phyloP scores from a whole-genome alignment of 1,140 invertebrate genomes.

The Vanessa tameamea region DNA sequence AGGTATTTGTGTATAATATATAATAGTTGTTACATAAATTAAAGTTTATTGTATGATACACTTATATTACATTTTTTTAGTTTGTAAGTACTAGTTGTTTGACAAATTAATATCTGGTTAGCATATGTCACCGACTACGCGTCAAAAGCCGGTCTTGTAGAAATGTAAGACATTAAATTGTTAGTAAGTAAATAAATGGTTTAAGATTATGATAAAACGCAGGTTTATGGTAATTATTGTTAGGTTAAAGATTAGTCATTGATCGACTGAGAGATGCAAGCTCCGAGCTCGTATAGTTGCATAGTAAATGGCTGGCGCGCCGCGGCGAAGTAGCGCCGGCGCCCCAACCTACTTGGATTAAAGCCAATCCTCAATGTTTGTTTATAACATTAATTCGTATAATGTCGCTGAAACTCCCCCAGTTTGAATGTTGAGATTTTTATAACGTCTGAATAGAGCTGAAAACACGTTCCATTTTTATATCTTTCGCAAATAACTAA shows the following conservation, averaged over 20 bases:
- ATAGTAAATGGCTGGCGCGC: slow-evolving; percentile 48
- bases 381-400: slow-evolving; percentile 75
- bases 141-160: too few species aligned
- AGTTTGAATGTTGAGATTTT: slow-evolving; percentile 32
- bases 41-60: neutral
- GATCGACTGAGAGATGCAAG: slow-evolving; percentile 37
- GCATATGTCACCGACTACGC: too few species aligned
- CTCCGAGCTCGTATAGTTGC: slow-evolving; percentile 36
- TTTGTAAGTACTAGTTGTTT: neutral
- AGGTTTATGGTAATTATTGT: slow-evolving; percentile 6
- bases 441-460: slow-evolving; percentile 3
- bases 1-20: neutral
- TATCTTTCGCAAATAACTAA: neutral
- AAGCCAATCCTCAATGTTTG: slow-evolving; percentile 67
- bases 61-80: neutral
- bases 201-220: neutral
- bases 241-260: slow-evolving; percentile 31
- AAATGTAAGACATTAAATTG: too few species aligned
- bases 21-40: neutral
- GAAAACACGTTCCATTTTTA: slow-evolving; percentile 1
- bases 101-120: too few species aligned
- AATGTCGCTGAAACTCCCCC: slow-evolving; percentile 58
- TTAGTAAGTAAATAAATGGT: too few species aligned
- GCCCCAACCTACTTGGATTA: slow-evolving; percentile 68
- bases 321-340: slow-evolving; percentile 63